A percentile compares a stretch with the other conserved stretches of the same genome.
Conservation (phyloP, 2,888 invertebrate genomes). For the Gortyna flavago region DNA sequence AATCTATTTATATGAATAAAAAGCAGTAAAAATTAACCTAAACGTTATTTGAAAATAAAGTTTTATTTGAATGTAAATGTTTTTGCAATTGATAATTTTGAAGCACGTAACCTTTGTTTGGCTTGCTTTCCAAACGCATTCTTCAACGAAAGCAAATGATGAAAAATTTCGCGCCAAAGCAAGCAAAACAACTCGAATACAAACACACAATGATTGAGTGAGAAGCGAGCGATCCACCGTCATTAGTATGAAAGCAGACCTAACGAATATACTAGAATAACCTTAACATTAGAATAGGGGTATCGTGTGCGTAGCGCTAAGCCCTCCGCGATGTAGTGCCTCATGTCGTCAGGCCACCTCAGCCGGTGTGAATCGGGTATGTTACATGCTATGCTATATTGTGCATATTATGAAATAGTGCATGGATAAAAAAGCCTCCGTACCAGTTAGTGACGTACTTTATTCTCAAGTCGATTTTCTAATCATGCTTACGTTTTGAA, state of each 20-base stretch:
- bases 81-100: slow-evolving; percentile 15
- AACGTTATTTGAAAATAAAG: neutral
- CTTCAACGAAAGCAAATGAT: slow-evolving; percentile 56
- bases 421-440: slow-evolving; percentile 67
- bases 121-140: slow-evolving; percentile 61
- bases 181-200: slow-evolving; percentile 88
- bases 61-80: slow-evolving; percentile 23
- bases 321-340: slow-evolving; percentile 82
- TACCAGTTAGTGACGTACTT: slow-evolving; percentile 46
- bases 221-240: slow-evolving; percentile 85
- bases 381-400: slow-evolving; percentile 84
- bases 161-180: slow-evolving; percentile 82
- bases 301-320: slow-evolving; percentile 80
- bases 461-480: slow-evolving; percentile 25
- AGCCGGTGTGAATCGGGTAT: slow-evolving; percentile 89
- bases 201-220: slow-evolving; percentile 87
- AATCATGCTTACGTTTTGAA: slow-evolving; percentile 54
- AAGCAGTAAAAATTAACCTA: slow-evolving; percentile 20
- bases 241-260: slow-evolving; percentile 86
- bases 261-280: slow-evolving; percentile 76
- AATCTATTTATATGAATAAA: slow-evolving; percentile 1
- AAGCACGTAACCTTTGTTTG: slow-evolving; percentile 49
- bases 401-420: slow-evolving; percentile 80
- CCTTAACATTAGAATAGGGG: slow-evolving; percentile 75
- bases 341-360: slow-evolving; percentile 76